Evolutionary conservation across 2,113 vertebrate genomes (phyloP).

Genomic region (Chionodraco myersi): DNA sequence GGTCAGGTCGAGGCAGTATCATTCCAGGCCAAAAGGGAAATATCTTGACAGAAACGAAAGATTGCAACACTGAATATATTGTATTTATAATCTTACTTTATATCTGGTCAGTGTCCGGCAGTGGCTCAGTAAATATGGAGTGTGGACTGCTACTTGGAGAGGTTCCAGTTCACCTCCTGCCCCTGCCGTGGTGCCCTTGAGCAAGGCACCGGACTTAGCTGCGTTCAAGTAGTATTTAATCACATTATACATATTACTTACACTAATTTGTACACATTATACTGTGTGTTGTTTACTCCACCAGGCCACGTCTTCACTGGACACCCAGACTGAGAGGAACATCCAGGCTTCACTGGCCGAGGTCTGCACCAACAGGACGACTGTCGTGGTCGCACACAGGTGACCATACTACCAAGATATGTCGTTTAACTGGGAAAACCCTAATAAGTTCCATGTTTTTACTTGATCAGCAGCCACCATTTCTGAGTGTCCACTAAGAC

Average conservation of each 20-base stretch:
- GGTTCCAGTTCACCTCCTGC: no score
- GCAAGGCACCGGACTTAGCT: no score
- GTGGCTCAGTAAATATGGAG: no score
- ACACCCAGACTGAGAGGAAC: slow-evolving; percentile 91
- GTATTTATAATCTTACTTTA: no score
- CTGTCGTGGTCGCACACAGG: slow-evolving; percentile 92
- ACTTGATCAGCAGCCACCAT: background rate
- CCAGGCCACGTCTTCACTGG: slow-evolving; percentile 91
- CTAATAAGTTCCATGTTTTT: background rate
- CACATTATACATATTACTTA: background rate
- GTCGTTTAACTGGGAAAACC: background rate
- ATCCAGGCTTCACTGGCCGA: slow-evolving; percentile 91
- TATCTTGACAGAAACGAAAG: background rate
- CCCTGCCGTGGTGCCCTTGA: no score
- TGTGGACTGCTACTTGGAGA: no score
- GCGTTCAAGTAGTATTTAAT: background rate
- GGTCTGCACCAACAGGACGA: slow-evolving; percentile 89
- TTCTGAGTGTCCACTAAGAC: background rate
- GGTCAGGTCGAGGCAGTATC: background rate
- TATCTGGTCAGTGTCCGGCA: no score
- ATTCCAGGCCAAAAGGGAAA: background rate
- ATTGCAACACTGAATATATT: no score
- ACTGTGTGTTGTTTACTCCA: background rate
- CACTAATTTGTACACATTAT: background rate
- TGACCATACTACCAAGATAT: slow-evolving; percentile 53